These are phyloP conservation scores for Clarias platycephalus DNA, from an alignment of 2,797 vertebrate species.

Conservation along the genomic window DNA sequence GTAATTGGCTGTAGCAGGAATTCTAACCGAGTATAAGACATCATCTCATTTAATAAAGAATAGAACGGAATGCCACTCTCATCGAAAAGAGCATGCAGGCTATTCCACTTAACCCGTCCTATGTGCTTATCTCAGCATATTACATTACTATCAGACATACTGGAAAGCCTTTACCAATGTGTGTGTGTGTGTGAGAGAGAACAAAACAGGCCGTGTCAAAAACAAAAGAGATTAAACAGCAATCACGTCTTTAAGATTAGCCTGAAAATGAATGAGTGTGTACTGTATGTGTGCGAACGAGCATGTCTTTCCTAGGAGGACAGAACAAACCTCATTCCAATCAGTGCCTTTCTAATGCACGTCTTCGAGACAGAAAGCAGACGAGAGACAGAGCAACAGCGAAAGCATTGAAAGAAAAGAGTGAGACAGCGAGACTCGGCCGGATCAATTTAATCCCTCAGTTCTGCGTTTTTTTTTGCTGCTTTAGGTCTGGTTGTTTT, in stretches of 20 bases:
- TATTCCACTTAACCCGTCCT: conserved; percentile 52
- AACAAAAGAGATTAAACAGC: conserved; percentile 45
- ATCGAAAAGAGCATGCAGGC: conserved; percentile 44
- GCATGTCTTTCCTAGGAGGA: conserved; percentile 25
- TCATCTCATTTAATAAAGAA: conserved; percentile 80
- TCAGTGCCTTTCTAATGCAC: conserved; percentile 25
- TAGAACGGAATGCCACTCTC: conserved; percentile 46
- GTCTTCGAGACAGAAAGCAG: conserved; percentile 18
- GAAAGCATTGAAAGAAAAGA: not conserved
- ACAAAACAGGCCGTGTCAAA: conserved; percentile 7
- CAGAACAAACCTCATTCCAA: conserved; percentile 41
- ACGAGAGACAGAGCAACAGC: not conserved
- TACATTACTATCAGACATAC: conserved; percentile 51
- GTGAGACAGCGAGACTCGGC: conserved; percentile 19
- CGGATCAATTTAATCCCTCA: conserved; percentile 45
- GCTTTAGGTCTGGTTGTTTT: conserved; percentile 41
- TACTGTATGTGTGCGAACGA: not conserved
- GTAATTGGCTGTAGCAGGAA: conserved; percentile 76
- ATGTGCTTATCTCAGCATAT: conserved; percentile 51
- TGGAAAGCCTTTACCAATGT: conserved; percentile 31
- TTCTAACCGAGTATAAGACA: conserved; percentile 75
- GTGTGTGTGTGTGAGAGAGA: conserved; percentile 6
- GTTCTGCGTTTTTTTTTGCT: conserved; percentile 48
- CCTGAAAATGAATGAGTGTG: conserved; percentile 15
- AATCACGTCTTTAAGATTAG: conserved; percentile 32